Evolutionary conservation across 2,888 invertebrate species (phyloP), one percentile per base, ranked within the genome.

Genomic region (Gryllus longicercus): DNA sequence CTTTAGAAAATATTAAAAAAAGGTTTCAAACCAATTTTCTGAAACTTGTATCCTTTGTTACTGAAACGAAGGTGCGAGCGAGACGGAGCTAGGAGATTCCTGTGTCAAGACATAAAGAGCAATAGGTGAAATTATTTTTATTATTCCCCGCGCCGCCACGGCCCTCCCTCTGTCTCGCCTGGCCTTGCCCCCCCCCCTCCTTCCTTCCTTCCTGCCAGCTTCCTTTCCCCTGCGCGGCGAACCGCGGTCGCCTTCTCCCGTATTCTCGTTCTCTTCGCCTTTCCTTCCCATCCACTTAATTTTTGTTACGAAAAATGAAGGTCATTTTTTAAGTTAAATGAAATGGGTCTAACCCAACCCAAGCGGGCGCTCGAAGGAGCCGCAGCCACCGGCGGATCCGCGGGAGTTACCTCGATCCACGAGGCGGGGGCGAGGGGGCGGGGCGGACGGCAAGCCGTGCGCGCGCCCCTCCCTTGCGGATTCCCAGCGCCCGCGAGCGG

Each of bases 311-410:
- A 82, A 82, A 83, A 83, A 83, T 82, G 82, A 82, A 81, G 78
- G 82, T 82, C 80, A 83, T 83, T 82, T 82, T 82, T 83, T 82
- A 83, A 79, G 82, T 82, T 83, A 81, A 83, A 83, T 83, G 83
- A 83, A 82, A 83, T 82, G 82, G 63, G 63, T 63, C 11, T 63
- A 63, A 63, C 63, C 63, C 38, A 11, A 4, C 2, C 63, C 38
- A 11, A 4, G 2, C 63, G 5, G 25, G 38, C 38, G n/a, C 63
- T 63, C 16, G 63, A 63, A 63, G 63, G n/a, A 12, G 63, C 63
- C 14, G 63, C 16, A 63, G 63, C 63, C n/a, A n/a, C 63, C 16
- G 63, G 63, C 63, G 63, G 14, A n/a, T 63, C 14, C 14, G 63
- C n/a, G 38, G 76, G 21, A 76, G 21, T 76, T 76, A 76, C 76